These are phyloP conservation scores for Camponotus fellah DNA, from an alignment of 2,888 invertebrate species.

Conservation along the genomic window DNA sequence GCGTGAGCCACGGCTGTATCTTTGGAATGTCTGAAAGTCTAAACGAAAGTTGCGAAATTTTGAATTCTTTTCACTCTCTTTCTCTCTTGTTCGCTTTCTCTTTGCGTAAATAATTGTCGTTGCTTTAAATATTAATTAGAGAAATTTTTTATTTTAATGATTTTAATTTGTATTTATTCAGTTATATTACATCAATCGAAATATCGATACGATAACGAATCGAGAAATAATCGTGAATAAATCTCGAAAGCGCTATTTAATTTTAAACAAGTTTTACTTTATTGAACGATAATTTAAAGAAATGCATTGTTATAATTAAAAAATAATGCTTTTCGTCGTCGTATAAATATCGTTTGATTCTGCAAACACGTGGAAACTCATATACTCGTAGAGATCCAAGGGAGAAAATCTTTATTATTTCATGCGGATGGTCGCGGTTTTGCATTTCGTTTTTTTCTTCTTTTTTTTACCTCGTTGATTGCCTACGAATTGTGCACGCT, in stretches of 20 bases:
- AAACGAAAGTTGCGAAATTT: neutral
- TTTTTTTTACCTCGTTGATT: neutral
- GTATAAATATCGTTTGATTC: neutral
- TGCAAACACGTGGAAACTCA: neutral
- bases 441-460: neutral
- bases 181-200: neutral
- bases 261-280: neutral
- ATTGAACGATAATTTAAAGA: neutral
- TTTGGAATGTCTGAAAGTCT: neutral
- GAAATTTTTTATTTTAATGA: neutral
- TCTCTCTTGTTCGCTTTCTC: neutral
- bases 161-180: neutral
- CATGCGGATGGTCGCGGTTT: constrained; percentile 7
- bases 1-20: neutral
- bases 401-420: constrained; percentile 12
- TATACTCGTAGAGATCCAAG: neutral
- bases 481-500: constrained; percentile 63
- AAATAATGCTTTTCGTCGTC: neutral
- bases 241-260: neutral
- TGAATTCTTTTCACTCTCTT: neutral
- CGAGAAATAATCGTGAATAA: neutral
- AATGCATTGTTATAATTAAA: neutral
- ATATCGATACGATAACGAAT: neutral
- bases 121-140: constrained; percentile 20
- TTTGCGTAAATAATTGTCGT: constrained; percentile 8